Percentiles rank a stretch among this genome's conserved stretches.
Evolutionary conservation across 1,140 invertebrate species (phyloP).

Genomic region (Sitodiplosis mosellana): DNA sequence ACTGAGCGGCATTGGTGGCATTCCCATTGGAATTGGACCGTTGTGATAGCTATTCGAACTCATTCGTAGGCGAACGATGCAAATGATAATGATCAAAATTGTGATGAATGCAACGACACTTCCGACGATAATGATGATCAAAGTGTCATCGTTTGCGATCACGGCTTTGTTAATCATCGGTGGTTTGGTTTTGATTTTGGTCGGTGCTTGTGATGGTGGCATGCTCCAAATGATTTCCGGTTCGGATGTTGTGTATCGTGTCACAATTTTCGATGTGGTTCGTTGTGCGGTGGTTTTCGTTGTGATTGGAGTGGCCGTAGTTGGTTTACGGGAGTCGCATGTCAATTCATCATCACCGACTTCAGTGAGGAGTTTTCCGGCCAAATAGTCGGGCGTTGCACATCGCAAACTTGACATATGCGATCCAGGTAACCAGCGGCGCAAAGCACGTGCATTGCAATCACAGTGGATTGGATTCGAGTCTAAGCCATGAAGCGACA

Average conservation of each 20-base stretch:
- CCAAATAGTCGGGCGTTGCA: conserved; percentile 43
- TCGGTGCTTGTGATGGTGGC: conserved; percentile 37
- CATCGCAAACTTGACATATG: conserved; percentile 42
- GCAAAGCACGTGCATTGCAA: conserved; percentile 58
- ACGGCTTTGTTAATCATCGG: conserved; percentile 35
- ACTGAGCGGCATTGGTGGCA: conserved; percentile 29
- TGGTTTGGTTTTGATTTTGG: conserved; percentile 34
- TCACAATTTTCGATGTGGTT: conserved; percentile 17
- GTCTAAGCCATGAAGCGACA: conserved; percentile 49
- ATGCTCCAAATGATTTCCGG: conserved; percentile 77
- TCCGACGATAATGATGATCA: conserved; percentile 81
- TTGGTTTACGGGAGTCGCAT: conserved; percentile 43
- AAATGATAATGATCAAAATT: conserved; percentile 72
- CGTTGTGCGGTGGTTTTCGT: conserved; percentile 7
- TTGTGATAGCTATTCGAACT: conserved; percentile 44
- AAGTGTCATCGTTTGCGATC: conserved; percentile 67
- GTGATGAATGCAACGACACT: conserved; percentile 80
- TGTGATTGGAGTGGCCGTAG: conserved; percentile 28
- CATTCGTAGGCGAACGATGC: conserved; percentile 56
- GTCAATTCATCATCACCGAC: conserved; percentile 61
- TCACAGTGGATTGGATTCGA: conserved; percentile 70
- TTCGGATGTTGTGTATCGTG: conserved; percentile 36
- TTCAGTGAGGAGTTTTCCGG: conserved; percentile 44
- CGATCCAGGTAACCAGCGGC: conserved; percentile 49
- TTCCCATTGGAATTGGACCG: conserved; percentile 36